Evolutionary conservation across 2,888 invertebrate species (phyloP).

Genomic region (Venustoraphidia nigricollis): DNA sequence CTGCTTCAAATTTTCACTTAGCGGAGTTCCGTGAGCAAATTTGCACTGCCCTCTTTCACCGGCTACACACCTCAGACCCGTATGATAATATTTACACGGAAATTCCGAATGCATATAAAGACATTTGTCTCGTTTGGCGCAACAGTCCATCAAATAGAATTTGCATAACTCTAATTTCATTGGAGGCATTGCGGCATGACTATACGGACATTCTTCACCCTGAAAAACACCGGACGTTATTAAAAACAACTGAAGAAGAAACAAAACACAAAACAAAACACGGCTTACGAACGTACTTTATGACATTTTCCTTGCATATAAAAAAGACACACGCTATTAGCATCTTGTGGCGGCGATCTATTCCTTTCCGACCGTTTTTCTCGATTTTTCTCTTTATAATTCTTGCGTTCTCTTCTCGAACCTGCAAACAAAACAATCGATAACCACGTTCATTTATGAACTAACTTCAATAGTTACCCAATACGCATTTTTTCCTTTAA

Average conservation of each 20-base stretch:
- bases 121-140: constrained; percentile 90
- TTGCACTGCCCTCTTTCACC: constrained; percentile 73
- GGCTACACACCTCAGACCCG: constrained; percentile 70
- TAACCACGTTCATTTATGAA: background rate
- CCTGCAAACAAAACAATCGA: constrained; percentile 1
- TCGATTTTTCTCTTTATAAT: constrained; percentile 19
- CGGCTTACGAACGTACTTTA: constrained; percentile 28
- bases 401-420: constrained; percentile 9
- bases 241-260: background rate
- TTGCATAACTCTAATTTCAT: constrained; percentile 90
- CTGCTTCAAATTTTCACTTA: constrained; percentile 49
- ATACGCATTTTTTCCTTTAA: no score
- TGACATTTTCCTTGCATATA: constrained; percentile 83
- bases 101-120: constrained; percentile 94
- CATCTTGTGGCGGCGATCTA: constrained; percentile 39
- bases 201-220: constrained; percentile 74
- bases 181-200: constrained; percentile 67
- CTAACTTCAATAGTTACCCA: no score
- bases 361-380: constrained; percentile 35
- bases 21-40: constrained; percentile 78
- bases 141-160: constrained; percentile 90
- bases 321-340: constrained; percentile 64
- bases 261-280: constrained; percentile 4
- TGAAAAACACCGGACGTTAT: constrained; percentile 18
- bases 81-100: constrained; percentile 94